phyloP scores from a whole-genome alignment of 2,797 vertebrate genomes.

The Lophura swinhoii region DNA sequence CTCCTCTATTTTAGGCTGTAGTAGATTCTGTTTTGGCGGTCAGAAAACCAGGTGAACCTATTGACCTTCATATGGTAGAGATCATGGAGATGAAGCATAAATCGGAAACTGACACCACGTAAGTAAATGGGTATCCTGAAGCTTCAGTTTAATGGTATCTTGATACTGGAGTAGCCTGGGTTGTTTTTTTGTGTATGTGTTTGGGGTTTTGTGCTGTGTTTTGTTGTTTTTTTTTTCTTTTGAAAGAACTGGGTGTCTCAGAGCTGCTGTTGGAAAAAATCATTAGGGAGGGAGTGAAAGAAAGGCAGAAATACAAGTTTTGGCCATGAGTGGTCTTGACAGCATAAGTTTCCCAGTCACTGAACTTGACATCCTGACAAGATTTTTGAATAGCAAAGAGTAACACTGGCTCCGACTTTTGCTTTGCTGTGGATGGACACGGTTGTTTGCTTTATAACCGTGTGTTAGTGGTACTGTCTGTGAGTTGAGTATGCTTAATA shows the following conservation, averaged over 20 bases:
- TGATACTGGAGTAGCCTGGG: neutral
- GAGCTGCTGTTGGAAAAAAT: neutral
- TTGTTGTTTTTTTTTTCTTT: too few species aligned
- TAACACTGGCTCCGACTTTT: neutral
- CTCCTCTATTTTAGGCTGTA: constrained; percentile 85
- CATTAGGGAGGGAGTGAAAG: neutral
- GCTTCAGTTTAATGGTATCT: neutral
- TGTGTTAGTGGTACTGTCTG: neutral
- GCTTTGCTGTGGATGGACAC: neutral
- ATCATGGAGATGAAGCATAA: constrained; percentile 99
- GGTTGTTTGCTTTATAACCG: neutral
- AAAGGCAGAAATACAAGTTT: neutral
- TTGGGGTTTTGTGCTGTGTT: too few species aligned
- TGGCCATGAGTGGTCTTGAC: fast-evolving
- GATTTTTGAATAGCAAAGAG: neutral
- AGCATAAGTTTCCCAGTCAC: neutral
- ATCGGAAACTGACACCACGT: constrained; percentile 95
- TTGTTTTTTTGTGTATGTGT: too few species aligned
- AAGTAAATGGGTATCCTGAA: constrained; percentile 60
- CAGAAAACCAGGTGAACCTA: constrained; percentile 87
- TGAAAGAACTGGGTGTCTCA: neutral
- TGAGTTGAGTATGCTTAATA: fast-evolving
- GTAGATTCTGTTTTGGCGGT: constrained; percentile 94
- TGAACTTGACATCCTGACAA: neutral
- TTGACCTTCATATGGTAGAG: constrained; percentile 97